Evolutionary conservation across 92 coral and sea anemone genomes (phyloP).

Genomic region (Porites divaricata): DNA sequence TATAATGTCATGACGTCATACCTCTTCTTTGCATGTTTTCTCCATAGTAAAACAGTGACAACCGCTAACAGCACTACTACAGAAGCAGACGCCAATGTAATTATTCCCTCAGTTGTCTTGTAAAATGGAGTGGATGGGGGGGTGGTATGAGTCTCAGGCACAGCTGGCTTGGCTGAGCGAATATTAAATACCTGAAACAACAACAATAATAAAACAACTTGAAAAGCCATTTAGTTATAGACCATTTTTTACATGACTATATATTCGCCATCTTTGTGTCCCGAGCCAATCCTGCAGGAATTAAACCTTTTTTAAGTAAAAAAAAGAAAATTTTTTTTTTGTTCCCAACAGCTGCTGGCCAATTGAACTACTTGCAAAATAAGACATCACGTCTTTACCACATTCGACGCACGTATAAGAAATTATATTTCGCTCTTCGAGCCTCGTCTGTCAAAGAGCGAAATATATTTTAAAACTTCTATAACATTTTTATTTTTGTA

Average conservation of each 20-base stretch:
- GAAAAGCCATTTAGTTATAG: background rate
- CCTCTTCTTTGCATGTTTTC: constrained; percentile 39
- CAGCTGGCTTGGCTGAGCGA: constrained; percentile 57
- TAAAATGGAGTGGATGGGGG: constrained; percentile 59
- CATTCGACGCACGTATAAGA: too few species aligned
- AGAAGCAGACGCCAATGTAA: constrained; percentile 31
- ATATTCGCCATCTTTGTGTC: too few species aligned
- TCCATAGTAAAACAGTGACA: constrained; percentile 38
- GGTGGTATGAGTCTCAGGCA: constrained; percentile 52
- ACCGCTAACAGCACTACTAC: constrained; percentile 35
- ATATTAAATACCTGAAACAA: constrained; percentile 58
- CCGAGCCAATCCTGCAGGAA: background rate
- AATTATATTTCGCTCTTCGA: too few species aligned
- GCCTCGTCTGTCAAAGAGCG: too few species aligned
- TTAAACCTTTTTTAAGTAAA: too few species aligned
- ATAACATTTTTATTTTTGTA: too few species aligned
- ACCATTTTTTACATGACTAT: background rate
- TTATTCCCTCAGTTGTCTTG: constrained; percentile 59
- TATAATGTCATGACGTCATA: background rate
- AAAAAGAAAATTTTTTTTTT: too few species aligned
- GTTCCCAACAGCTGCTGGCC: too few species aligned
- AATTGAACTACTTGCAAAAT: too few species aligned
- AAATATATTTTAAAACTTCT: too few species aligned
- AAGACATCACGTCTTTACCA: too few species aligned
- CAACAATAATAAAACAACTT: background rate